These are phyloP conservation scores for Punctoribates punctum DNA, from an alignment of 2,888 invertebrate species.

Conservation along the genomic window DNA sequence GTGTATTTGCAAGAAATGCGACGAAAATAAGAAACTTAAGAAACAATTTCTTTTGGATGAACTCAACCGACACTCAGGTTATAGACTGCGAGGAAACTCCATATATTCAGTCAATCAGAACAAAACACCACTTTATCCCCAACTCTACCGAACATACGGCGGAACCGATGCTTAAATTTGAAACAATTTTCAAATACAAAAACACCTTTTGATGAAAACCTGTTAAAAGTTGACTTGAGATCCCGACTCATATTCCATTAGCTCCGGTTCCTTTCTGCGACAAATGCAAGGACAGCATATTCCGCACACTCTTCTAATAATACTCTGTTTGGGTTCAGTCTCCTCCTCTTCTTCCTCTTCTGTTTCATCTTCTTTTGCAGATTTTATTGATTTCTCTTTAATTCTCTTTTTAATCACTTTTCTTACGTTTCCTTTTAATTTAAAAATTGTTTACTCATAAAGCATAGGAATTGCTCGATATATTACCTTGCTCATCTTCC, in stretches of 20 bases:
- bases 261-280: background rate
- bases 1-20: constrained; percentile 24
- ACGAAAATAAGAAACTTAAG: background rate
- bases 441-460: background rate
- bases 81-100: background rate
- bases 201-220: background rate
- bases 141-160: constrained; percentile 19
- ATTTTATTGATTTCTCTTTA: background rate
- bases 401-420: background rate
- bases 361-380: background rate
- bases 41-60: background rate
- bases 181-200: background rate
- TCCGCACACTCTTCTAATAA: background rate
- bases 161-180: background rate
- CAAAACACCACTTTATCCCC: constrained; percentile 27
- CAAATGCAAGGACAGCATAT: constrained; percentile 9
- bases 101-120: background rate
- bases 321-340: background rate
- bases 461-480: background rate
- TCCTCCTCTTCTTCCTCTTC: background rate
- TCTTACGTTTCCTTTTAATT: background rate
- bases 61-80: background rate
- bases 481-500: background rate
- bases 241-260: constrained; percentile 30
- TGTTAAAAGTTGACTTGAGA: background rate